phyloP scores from a whole-genome alignment of 2,113 vertebrate species.

The Rhombomys opimus region DNA sequence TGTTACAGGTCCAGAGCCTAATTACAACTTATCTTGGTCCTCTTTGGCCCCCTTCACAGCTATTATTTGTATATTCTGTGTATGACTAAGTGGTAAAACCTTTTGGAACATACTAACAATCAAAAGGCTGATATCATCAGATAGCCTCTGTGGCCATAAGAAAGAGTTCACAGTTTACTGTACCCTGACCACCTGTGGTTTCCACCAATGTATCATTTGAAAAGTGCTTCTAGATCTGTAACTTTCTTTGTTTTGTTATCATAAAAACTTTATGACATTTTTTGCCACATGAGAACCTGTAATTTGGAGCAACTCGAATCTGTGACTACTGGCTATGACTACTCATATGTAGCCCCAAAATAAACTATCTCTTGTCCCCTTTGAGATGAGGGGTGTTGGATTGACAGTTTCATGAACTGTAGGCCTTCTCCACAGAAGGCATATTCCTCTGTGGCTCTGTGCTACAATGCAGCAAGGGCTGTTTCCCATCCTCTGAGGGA shows the following conservation, averaged over 20 bases:
- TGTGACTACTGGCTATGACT: neutral
- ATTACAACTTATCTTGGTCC: neutral
- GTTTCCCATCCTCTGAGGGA: neutral
- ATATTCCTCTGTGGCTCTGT: neutral
- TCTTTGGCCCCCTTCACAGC: neutral
- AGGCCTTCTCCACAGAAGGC: neutral
- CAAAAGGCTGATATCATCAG: neutral
- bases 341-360: neutral
- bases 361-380: neutral
- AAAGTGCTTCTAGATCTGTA: neutral
- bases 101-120: neutral
- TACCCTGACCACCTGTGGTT: neutral
- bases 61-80: neutral
- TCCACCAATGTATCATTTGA: neutral
- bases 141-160: neutral
- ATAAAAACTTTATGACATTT: neutral
- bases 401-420: neutral
- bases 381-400: neutral
- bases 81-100: neutral
- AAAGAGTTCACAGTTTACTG: neutral
- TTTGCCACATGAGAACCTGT: neutral
- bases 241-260: neutral
- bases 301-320: neutral
- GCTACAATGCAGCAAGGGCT: neutral
- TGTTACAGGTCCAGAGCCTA: neutral